A percentile compares a stretch with the other conserved stretches of the same genome.
Conservation (phyloP, 2,797 vertebrate species). For the Tinamus major region DNA sequence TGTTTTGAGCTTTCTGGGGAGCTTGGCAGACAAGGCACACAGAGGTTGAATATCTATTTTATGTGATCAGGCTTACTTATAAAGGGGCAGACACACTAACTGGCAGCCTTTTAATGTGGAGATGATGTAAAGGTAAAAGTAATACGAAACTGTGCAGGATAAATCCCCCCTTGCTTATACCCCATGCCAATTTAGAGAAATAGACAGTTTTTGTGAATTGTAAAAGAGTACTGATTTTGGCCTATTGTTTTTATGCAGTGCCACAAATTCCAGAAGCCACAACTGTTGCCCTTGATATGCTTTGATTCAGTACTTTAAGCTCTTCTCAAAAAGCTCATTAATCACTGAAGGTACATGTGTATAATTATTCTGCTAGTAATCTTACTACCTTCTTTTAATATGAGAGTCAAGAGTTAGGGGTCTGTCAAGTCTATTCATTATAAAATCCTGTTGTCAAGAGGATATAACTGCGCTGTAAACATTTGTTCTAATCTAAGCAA, state of each 20-base stretch:
- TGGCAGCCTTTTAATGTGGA: background rate
- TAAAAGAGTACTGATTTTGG: constrained; percentile 1
- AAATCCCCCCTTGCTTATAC: background rate
- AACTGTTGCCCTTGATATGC: background rate
- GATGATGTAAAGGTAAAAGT: background rate
- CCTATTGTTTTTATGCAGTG: constrained; percentile 40
- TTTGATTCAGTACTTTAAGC: constrained; percentile 29
- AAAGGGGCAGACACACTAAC: background rate
- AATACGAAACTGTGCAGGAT: background rate
- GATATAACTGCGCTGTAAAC: constrained; percentile 19
- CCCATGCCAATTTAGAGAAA: background rate
- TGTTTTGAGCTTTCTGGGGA: background rate
- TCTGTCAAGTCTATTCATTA: constrained; percentile 9
- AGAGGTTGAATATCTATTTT: background rate
- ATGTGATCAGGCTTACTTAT: background rate
- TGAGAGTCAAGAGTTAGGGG: constrained; percentile 35
- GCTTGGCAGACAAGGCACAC: background rate
- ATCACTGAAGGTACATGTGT: constrained; percentile 9
- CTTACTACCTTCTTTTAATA: constrained; percentile 26
- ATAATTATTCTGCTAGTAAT: constrained; percentile 58
- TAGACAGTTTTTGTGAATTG: background rate
- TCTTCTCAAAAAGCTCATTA: constrained; percentile 43
- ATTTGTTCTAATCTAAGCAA: background rate
- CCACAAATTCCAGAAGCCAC: background rate
- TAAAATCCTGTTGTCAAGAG: constrained; percentile 1